These are phyloP conservation scores for Holothuria scabra DNA, from an alignment of 53 echinoderm and acorn worm genomes.

Conservation along the genomic window DNA sequence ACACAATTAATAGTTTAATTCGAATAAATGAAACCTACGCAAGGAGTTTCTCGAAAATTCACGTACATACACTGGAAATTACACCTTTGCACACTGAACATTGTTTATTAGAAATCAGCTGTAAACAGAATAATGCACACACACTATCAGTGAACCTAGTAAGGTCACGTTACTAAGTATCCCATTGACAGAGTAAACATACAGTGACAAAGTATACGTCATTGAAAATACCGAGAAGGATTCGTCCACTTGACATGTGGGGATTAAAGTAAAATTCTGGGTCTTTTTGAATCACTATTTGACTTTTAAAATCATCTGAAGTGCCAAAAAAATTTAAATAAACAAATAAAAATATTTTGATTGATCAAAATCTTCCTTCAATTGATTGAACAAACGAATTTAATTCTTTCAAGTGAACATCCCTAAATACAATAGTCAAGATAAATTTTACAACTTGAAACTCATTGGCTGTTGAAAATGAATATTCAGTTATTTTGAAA, in stretches of 20 bases:
- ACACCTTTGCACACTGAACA: not conserved
- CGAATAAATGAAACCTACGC: too few species aligned
- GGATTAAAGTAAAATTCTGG: too few species aligned
- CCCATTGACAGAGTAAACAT: conserved; percentile 47
- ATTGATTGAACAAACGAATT: too few species aligned
- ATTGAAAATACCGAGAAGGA: conserved; percentile 44
- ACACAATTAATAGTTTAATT: too few species aligned
- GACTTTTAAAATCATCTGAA: too few species aligned
- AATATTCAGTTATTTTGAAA: conserved; percentile 35
- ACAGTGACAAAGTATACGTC: conserved; percentile 21
- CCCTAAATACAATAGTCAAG: not conserved
- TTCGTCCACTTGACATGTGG: not conserved
- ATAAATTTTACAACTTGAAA: not conserved
- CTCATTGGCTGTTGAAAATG: conserved; percentile 12
- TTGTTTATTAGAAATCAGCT: conserved; percentile 29
- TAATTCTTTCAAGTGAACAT: too few species aligned
- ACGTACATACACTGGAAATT: not conserved
- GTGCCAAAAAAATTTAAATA: not conserved
- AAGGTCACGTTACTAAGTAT: conserved; percentile 44
- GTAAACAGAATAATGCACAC: conserved; percentile 14
- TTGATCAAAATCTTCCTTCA: not conserved
- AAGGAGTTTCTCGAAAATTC: not conserved
- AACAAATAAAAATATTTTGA: not conserved
- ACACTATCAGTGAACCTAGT: conserved; percentile 29
- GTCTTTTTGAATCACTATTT: too few species aligned